Percentiles rank a stretch among this genome's conserved stretches.
These are phyloP conservation scores for Dinothrombium tinctorium DNA, from an alignment of 1,140 invertebrate genomes.

Conservation along the genomic window DNA sequence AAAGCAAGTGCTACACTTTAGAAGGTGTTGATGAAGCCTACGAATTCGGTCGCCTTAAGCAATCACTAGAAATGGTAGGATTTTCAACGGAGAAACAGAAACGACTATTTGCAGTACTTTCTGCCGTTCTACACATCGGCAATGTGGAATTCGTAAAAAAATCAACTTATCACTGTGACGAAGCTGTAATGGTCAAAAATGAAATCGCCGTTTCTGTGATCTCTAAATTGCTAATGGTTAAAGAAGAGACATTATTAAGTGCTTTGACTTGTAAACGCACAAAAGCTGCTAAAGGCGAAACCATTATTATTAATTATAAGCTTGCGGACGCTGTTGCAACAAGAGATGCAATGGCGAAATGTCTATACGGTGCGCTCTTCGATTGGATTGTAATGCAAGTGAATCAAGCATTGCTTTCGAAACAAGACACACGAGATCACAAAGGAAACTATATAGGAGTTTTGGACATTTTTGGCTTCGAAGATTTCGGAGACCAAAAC, in stretches of 20 bases:
- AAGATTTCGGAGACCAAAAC: constrained; percentile 41
- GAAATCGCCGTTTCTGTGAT: constrained; percentile 52
- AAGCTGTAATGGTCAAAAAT: constrained; percentile 75
- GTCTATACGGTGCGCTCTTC: constrained; percentile 82
- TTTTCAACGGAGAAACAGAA: constrained; percentile 76
- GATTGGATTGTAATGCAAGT: constrained; percentile 90
- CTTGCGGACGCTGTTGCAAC: constrained; percentile 41
- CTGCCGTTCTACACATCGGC: constrained; percentile 55
- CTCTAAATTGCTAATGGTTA: constrained; percentile 13
- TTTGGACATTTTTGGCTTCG: constrained; percentile 91
- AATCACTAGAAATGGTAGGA: constrained; percentile 93
- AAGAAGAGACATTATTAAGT: constrained; percentile 12
- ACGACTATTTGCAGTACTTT: constrained; percentile 66
- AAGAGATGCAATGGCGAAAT: constrained; percentile 86
- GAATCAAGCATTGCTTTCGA: constrained; percentile 26
- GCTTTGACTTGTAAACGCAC: constrained; percentile 14
- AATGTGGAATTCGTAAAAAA: constrained; percentile 33
- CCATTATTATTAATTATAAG: constrained; percentile 15
- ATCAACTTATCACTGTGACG: constrained; percentile 64
- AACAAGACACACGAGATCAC: constrained; percentile 17
- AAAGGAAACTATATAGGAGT: constrained; percentile 59
- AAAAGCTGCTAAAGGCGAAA: constrained; percentile 14
- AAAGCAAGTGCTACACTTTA: constrained; percentile 56
- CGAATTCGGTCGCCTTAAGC: constrained; percentile 76
- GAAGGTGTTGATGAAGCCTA: constrained; percentile 70